Conservation (phyloP, 2,797 vertebrate species). For the Threskiornis aethiopicus region DNA sequence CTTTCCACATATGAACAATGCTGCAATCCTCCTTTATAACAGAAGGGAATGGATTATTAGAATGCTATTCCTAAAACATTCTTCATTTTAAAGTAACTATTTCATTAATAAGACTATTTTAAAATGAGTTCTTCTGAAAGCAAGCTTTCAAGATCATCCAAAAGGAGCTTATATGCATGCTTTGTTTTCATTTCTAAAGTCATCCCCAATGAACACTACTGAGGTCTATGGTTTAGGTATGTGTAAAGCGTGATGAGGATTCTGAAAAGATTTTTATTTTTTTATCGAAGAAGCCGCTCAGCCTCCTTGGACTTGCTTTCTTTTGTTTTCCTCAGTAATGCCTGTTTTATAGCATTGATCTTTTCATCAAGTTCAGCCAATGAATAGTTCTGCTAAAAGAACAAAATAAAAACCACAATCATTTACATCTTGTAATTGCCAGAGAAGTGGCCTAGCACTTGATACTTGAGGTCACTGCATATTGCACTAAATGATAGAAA, state of each 20-base stretch:
- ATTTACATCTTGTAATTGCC: slow-evolving; percentile 62
- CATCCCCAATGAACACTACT: not conserved
- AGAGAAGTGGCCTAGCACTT: slow-evolving; percentile 20
- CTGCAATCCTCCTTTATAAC: slow-evolving; percentile 70
- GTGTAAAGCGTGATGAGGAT: not conserved
- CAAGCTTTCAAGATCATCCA: slow-evolving; percentile 6
- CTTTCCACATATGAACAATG: not conserved
- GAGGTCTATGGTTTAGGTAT: not conserved
- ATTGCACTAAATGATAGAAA: not conserved
- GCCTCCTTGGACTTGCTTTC: slow-evolving; percentile 81
- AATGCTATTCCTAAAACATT: slow-evolving; percentile 43
- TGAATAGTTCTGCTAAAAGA: slow-evolving; percentile 86
- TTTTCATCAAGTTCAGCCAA: slow-evolving; percentile 96
- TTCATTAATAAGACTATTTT: not conserved
- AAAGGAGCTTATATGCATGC: not conserved
- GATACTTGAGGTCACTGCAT: not conserved
- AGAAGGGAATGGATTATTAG: slow-evolving; percentile 64
- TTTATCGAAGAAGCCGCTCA: slow-evolving; percentile 74
- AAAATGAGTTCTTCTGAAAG: not conserved
- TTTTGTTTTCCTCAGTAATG: slow-evolving; percentile 89
- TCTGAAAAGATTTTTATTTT: not conserved
- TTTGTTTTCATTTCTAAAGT: slow-evolving; percentile 6
- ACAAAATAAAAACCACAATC: slow-evolving; percentile 43
- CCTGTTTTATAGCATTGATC: slow-evolving; percentile 91
- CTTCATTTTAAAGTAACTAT: slow-evolving; percentile 43